A percentile compares a stretch with the other conserved stretches of the same genome.
Evolutionary conservation across 2,113 vertebrate genomes (phyloP).

Genomic region (Semicossyphus pulcher): DNA sequence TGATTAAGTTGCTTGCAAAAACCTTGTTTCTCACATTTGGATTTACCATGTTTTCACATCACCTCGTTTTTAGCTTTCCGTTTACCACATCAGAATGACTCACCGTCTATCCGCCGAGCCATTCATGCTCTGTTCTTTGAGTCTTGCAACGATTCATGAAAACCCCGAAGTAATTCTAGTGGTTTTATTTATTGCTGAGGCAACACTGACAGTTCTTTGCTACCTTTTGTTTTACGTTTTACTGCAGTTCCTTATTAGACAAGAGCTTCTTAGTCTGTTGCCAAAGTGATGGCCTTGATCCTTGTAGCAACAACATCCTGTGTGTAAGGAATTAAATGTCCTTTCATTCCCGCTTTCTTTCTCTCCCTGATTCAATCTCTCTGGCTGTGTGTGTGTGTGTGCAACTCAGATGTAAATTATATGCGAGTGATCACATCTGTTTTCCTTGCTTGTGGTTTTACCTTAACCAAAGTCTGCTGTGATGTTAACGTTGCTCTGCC

Average conservation of each 20-base stretch:
- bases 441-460: conserved; percentile 8
- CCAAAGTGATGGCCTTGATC: conserved; percentile 10
- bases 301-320: background rate
- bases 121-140: background rate
- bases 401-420: background rate
- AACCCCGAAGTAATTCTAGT: background rate
- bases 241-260: background rate
- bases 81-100: background rate
- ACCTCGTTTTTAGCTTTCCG: background rate
- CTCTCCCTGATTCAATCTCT: background rate
- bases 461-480: conserved; percentile 2
- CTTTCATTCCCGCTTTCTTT: background rate
- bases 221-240: conserved; percentile 8
- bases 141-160: background rate
- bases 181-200: background rate
- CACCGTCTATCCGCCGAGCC: background rate
- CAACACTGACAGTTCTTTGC: background rate
- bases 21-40: no score
- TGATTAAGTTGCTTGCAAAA: no score
- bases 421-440: background rate
- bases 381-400: background rate
- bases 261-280: background rate
- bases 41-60: background rate
- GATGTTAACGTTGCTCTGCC: conserved; percentile 1
- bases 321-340: background rate